phyloP scores from a whole-genome alignment of 2,113 vertebrate genomes.

The Marcusenius ussheri region DNA sequence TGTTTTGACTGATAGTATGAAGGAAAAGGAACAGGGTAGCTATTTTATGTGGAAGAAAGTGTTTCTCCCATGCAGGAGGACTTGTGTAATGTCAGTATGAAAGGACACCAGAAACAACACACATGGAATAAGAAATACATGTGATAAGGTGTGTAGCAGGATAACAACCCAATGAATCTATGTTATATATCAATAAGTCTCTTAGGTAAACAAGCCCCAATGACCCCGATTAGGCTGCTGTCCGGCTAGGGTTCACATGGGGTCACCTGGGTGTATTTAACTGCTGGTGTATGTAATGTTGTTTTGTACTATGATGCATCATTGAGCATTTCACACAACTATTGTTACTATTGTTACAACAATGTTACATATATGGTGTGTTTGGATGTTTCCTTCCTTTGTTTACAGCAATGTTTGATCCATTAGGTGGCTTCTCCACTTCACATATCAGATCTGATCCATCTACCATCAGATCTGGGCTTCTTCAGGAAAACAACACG shows the following conservation, averaged over 20 bases:
- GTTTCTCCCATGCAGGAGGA: background rate
- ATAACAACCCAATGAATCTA: constrained; percentile 32
- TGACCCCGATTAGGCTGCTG: background rate
- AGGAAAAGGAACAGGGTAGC: background rate
- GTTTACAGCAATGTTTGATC: background rate
- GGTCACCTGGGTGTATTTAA: background rate
- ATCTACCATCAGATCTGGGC: background rate
- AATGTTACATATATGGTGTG: background rate
- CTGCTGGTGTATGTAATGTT: background rate
- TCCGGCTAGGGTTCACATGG: background rate
- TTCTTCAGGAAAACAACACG: background rate
- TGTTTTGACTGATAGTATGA: background rate
- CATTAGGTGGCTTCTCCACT: background rate
- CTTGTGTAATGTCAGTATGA: constrained; percentile 30
- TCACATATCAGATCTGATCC: background rate
- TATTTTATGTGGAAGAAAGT: background rate
- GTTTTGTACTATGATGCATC: background rate
- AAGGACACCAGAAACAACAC: constrained; percentile 7
- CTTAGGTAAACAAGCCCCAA: background rate
- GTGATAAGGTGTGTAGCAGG: constrained; percentile 29
- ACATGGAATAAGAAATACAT: constrained; percentile 26
- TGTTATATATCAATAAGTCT: background rate
- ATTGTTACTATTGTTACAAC: no score
- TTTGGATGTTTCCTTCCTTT: background rate
- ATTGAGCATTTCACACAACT: background rate